Evolutionary conservation across 2,888 invertebrate species (phyloP).

Genomic region (Hyles lineata): DNA sequence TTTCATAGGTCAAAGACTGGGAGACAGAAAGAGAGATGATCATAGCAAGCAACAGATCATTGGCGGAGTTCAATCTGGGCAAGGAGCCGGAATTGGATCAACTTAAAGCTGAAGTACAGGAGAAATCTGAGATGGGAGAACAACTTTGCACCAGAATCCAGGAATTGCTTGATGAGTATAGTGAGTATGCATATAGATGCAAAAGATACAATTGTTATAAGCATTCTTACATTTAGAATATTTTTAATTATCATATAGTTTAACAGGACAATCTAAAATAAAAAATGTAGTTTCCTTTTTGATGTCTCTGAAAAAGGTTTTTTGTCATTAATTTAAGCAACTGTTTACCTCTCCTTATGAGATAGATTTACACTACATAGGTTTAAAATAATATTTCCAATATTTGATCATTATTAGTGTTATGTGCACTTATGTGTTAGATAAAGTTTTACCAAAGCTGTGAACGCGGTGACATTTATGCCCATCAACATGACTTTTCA

Average conservation of each 20-base stretch:
- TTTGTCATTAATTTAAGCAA: no score
- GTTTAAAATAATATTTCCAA: not conserved
- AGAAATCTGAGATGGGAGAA: constrained; percentile 88
- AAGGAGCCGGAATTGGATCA: constrained; percentile 93
- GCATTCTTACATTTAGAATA: no score
- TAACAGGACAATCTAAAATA: no score
- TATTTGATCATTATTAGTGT: not conserved
- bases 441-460: no score
- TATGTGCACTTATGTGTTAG: no score
- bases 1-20: constrained; percentile 89
- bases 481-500: no score
- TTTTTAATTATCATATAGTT: no score
- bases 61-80: constrained; percentile 95
- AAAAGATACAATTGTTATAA: not conserved
- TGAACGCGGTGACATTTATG: no score
- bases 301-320: no score
- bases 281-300: no score
- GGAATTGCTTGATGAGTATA: constrained; percentile 90
- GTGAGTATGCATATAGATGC: constrained; percentile 80
- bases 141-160: constrained; percentile 88
- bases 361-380: no score
- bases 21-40: constrained; percentile 94
- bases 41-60: constrained; percentile 93
- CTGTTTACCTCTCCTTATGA: no score
- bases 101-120: constrained; percentile 88